These are phyloP conservation scores for Euproctis similis DNA, from an alignment of 2,888 invertebrate genomes.

Conservation along the genomic window DNA sequence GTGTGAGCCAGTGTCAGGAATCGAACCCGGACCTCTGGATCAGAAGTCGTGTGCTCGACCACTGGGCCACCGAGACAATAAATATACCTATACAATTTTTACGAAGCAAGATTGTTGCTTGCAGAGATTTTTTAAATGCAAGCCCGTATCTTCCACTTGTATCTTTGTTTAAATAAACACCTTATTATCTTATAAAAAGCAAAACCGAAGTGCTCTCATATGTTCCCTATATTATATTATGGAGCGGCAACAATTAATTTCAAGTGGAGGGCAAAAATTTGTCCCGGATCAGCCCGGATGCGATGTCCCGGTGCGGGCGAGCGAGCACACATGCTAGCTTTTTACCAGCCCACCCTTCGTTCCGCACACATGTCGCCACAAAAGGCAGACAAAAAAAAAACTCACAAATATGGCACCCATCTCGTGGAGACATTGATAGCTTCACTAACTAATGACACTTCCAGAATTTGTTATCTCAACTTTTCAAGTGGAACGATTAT, in stretches of 20 bases:
- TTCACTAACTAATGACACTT: slow-evolving; percentile 26
- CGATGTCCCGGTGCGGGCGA: slow-evolving; percentile 22
- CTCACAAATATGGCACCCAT: slow-evolving; percentile 28
- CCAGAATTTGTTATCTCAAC: slow-evolving; percentile 27
- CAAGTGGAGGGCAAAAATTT: slow-evolving; percentile 24
- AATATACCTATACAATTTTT: too few relatives aligned
- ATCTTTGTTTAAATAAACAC: too few relatives aligned
- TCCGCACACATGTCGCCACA: slow-evolving; percentile 35
- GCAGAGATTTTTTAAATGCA: too few relatives aligned
- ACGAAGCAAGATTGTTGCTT: too few relatives aligned
- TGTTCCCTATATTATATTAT: too few relatives aligned
- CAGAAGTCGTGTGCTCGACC: too few relatives aligned
- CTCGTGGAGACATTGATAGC: slow-evolving; percentile 10
- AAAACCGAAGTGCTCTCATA: too few relatives aligned
- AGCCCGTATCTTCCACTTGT: too few relatives aligned
- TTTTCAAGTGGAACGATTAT: slow-evolving; percentile 22
- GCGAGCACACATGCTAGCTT: slow-evolving; percentile 41
- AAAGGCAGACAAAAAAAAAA: slow-evolving; percentile 25
- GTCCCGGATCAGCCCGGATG: slow-evolving; percentile 41
- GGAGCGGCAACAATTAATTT: slow-evolving; percentile 13
- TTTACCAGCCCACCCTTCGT: slow-evolving; percentile 37
- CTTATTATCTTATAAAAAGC: too few relatives aligned
- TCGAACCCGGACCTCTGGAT: too few relatives aligned
- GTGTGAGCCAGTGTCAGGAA: too few relatives aligned
- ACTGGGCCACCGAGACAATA: too few relatives aligned